Percentiles rank a stretch among this genome's conserved stretches.
These are phyloP conservation scores for Crotophaga sulcirostris DNA, from an alignment of 2,113 vertebrate species.

Conservation along the genomic window DNA sequence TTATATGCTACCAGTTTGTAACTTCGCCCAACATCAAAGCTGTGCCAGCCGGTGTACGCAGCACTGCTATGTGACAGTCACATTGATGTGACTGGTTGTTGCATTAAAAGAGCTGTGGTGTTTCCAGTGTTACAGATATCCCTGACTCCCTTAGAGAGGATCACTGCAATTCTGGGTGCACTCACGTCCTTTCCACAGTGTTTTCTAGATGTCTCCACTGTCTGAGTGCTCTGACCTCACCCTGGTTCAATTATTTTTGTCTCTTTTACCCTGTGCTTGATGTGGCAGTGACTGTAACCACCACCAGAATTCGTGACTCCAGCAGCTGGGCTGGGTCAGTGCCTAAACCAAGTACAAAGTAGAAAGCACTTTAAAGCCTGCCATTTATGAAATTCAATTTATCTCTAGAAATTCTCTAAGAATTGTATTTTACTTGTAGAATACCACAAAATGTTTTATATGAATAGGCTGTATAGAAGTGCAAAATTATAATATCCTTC, in stretches of 20 bases:
- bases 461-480: constrained; percentile 20
- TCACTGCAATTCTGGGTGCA: not conserved
- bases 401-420: not conserved
- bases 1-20: not conserved
- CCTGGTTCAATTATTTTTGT: not conserved
- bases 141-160: not conserved
- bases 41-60: not conserved
- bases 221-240: not conserved
- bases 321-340: not conserved
- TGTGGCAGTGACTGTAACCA: not conserved
- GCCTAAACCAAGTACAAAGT: not conserved
- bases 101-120: not conserved
- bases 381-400: not conserved
- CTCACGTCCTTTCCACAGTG: fast-evolving
- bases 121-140: not conserved
- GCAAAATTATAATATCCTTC: constrained; percentile 55
- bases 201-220: not conserved
- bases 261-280: not conserved
- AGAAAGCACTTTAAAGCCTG: not conserved
- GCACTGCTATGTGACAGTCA: not conserved
- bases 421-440: constrained; percentile 27
- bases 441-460: not conserved
- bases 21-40: not conserved
- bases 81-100: not conserved
- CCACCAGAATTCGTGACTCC: not conserved